Conservation (phyloP, 2,797 vertebrate species). For the Darevskia mixta region DNA sequence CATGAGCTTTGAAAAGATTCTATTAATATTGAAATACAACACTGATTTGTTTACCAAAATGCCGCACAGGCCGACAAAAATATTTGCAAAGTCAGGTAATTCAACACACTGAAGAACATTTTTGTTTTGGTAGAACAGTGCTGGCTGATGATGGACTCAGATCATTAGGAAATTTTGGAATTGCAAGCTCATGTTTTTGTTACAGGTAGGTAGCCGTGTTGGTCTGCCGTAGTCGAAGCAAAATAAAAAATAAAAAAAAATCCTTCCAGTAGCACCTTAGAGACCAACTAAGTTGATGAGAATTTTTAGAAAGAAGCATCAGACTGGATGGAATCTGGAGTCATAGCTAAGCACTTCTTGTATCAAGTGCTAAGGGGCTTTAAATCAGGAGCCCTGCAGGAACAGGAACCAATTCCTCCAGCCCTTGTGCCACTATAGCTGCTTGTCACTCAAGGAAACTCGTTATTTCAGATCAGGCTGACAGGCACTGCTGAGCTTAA, state of each 20-base stretch:
- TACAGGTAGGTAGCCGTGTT: too few relatives aligned
- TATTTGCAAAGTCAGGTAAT: not conserved
- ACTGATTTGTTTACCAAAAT: not conserved
- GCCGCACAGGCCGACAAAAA: not conserved
- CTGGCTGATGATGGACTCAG: not conserved
- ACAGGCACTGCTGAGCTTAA: not conserved
- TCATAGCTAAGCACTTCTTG: not conserved
- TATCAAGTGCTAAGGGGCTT: not conserved
- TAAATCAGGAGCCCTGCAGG: not conserved
- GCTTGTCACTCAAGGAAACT: not conserved
- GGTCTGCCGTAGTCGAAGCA: too few relatives aligned
- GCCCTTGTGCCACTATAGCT: not conserved
- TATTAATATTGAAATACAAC: not conserved
- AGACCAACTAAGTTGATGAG: too few relatives aligned
- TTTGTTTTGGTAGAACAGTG: not conserved
- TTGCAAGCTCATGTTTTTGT: not conserved
- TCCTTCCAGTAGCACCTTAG: too few relatives aligned
- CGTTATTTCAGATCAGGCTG: not conserved
- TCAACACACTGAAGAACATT: not conserved
- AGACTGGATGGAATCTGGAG: not conserved
- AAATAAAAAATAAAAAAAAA: too few relatives aligned
- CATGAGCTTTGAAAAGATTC: conserved; percentile 25
- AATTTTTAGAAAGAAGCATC: not conserved
- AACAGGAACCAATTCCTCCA: not conserved
- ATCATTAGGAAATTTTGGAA: not conserved